Conservation (phyloP, 2,113 vertebrate genomes). For the Paedocypris sp. region DNA sequence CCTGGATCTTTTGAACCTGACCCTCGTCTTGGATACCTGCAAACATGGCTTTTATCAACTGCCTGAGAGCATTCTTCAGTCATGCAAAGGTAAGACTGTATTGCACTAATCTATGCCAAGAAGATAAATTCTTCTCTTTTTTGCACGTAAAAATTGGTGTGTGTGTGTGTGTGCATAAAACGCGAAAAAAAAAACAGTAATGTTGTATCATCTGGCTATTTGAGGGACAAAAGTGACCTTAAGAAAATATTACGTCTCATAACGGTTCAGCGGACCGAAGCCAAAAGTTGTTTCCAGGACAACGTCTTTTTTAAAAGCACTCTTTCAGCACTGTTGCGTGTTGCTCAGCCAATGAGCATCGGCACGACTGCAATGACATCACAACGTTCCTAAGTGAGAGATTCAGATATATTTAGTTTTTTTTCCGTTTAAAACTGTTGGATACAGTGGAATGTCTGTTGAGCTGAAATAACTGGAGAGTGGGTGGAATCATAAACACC, state of each 20-base stretch:
- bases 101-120: no score
- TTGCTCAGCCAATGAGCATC: constrained; percentile 24
- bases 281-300: constrained; percentile 12
- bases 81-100: constrained; percentile 29
- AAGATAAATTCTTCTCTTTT: no score
- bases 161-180: no score
- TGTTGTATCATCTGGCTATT: neutral
- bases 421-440: neutral
- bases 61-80: constrained; percentile 19
- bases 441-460: constrained; percentile 4
- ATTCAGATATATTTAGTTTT: constrained; percentile 23
- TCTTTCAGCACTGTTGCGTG: neutral
- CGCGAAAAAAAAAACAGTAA: neutral
- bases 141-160: no score
- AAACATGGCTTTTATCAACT: constrained; percentile 25
- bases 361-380: constrained; percentile 12
- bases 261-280: no score
- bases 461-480: neutral
- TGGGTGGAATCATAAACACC: neutral
- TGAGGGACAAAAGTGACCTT: neutral
- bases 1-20: constrained; percentile 8
- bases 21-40: neutral
- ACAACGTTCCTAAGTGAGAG: constrained; percentile 21
- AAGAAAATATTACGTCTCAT: neutral
- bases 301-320: constrained; percentile 27